Percentiles rank a stretch among this genome's conserved stretches.
These are phyloP conservation scores for Hyposmocoma kahamanoa DNA, from an alignment of 1,140 invertebrate species.

Conservation along the genomic window DNA sequence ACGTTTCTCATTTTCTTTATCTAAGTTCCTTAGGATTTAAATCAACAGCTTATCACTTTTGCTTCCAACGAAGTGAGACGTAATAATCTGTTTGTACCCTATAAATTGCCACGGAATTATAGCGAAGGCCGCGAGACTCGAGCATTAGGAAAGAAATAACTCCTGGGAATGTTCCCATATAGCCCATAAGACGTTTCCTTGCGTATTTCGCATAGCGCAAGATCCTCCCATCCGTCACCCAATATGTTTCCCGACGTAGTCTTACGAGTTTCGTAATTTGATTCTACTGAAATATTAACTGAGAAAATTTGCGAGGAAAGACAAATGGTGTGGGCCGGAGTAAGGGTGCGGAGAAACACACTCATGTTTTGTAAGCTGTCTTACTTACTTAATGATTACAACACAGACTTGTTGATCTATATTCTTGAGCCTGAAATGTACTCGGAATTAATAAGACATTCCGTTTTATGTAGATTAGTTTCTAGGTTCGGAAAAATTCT, in stretches of 20 bases:
- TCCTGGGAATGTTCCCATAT: slow-evolving; percentile 37
- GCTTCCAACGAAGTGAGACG: neutral
- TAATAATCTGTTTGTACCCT: slow-evolving; percentile 6
- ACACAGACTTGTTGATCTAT: slow-evolving; percentile 16
- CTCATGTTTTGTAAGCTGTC: slow-evolving; percentile 13
- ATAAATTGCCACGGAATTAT: slow-evolving; percentile 28
- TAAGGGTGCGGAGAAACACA: slow-evolving; percentile 9
- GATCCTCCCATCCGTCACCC: slow-evolving; percentile 34
- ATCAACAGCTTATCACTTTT: slow-evolving; percentile 7
- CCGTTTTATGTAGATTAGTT: no score
- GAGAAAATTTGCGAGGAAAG: slow-evolving; percentile 36
- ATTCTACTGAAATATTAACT: slow-evolving; percentile 59
- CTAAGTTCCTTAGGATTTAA: neutral
- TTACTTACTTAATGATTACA: slow-evolving; percentile 6
- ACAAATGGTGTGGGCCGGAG: slow-evolving; percentile 20
- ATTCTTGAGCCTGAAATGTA: no score
- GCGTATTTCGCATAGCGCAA: slow-evolving; percentile 40
- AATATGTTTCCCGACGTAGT: slow-evolving; percentile 39
- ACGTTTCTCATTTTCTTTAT: slow-evolving; percentile 13
- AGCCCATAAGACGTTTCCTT: slow-evolving; percentile 38
- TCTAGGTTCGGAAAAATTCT: no score
- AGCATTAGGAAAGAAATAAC: slow-evolving; percentile 40
- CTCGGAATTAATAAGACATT: no score
- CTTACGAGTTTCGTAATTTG: slow-evolving; percentile 56
- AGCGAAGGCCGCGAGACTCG: slow-evolving; percentile 14